phyloP scores from a whole-genome alignment of 2,113 vertebrate species.

The Chaetorhynchus papuensis region DNA sequence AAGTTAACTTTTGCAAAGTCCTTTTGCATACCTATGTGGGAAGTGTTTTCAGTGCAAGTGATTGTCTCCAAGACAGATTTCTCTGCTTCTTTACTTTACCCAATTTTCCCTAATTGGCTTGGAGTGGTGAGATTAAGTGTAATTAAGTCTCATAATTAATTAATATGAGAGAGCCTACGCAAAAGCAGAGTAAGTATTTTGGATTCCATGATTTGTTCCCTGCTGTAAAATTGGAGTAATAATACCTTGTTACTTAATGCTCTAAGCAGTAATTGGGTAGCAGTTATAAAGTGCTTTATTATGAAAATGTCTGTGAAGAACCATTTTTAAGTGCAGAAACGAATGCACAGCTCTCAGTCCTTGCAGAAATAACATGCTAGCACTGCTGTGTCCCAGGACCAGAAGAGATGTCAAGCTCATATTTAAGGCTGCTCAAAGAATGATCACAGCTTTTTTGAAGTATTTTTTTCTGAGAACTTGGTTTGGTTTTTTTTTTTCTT shows the following conservation, averaged over 20 bases:
- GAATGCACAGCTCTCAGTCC: neutral
- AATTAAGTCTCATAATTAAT: conserved; percentile 66
- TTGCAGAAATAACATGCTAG: neutral
- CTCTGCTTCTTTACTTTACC: conserved; percentile 1
- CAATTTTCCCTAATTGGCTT: conserved; percentile 40
- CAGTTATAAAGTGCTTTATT: conserved; percentile 43
- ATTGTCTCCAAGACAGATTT: conserved; percentile 4
- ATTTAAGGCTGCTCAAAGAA: neutral
- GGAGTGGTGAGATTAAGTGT: conserved; percentile 44
- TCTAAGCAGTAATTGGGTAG: conserved; percentile 43
- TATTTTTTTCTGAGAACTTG: neutral
- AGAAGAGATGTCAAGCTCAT: neutral
- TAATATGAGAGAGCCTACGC: conserved; percentile 45
- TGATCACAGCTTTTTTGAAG: neutral
- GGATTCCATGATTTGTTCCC: conserved; percentile 14
- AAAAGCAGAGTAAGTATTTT: conserved; percentile 13
- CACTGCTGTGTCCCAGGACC: neutral
- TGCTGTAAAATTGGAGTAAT: conserved; percentile 42
- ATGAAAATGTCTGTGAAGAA: conserved; percentile 30
- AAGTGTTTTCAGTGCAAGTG: neutral
- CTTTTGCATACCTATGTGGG: neutral
- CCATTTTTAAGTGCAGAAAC: neutral
- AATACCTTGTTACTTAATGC: conserved; percentile 40
- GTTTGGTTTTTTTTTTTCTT: neutral
- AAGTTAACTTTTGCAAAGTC: neutral